phyloP scores from a whole-genome alignment of 1,140 invertebrate genomes.

The Panulirus ornatus region DNA sequence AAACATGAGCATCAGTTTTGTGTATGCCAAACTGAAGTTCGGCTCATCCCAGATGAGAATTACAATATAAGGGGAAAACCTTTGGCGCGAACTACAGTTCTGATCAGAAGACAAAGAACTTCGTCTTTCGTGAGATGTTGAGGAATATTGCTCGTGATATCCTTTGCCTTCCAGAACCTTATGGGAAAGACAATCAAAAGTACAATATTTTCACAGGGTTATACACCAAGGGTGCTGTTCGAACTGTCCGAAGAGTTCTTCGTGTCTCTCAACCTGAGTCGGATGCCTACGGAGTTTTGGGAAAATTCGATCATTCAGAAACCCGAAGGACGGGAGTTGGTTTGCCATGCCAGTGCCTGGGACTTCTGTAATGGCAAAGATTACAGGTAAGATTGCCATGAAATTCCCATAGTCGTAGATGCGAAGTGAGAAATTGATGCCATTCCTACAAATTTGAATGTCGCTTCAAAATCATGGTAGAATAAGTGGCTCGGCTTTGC shows the following conservation, averaged over 20 bases:
- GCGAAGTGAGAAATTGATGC: too few relatives aligned
- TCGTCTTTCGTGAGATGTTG: too few relatives aligned
- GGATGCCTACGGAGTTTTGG: conserved; percentile 82
- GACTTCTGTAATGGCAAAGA: conserved; percentile 41
- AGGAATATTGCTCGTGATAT: background rate
- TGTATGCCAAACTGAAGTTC: too few relatives aligned
- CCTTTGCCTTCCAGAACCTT: background rate
- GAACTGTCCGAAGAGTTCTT: conserved; percentile 91
- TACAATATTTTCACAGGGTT: conserved; percentile 77
- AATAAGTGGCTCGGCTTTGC: too few relatives aligned
- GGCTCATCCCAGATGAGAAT: too few relatives aligned
- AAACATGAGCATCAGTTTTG: too few relatives aligned
- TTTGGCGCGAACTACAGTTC: background rate
- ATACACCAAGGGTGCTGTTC: conserved; percentile 88
- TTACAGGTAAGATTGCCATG: background rate
- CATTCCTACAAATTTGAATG: too few relatives aligned
- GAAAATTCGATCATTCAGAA: background rate
- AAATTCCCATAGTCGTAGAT: background rate
- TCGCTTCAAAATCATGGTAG: too few relatives aligned
- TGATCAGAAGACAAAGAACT: too few relatives aligned
- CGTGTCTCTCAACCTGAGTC: conserved; percentile 88
- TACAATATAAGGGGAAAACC: background rate
- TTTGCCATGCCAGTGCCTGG: conserved; percentile 3
- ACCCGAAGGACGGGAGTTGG: background rate
- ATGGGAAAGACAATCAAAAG: background rate